Evolutionary conservation across 64 coral and sea anemone species (phyloP).

Genomic region (Pocillopora verrucosa): DNA sequence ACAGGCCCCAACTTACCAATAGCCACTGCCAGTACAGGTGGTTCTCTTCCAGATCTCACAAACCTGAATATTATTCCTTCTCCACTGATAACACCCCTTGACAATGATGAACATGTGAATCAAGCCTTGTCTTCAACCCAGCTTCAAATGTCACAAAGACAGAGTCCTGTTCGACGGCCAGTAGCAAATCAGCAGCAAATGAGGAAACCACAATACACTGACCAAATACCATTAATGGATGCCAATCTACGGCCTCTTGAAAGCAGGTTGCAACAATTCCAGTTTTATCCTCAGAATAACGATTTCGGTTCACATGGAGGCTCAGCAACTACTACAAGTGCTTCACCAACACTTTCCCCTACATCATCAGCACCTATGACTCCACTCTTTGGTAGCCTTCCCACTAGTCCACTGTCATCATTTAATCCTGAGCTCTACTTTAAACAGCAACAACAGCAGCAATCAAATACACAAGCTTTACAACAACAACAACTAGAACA

Average conservation of each 20-base stretch:
- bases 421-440: slow-evolving; percentile 22
- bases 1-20: slow-evolving; percentile 31
- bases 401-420: slow-evolving; percentile 35
- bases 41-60: slow-evolving; percentile 74
- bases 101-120: slow-evolving; percentile 49
- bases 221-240: slow-evolving; percentile 30
- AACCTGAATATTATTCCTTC: slow-evolving; percentile 77
- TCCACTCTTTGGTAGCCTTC: slow-evolving; percentile 52
- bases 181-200: slow-evolving; percentile 34
- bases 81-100: slow-evolving; percentile 64
- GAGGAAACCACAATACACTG: slow-evolving; percentile 48
- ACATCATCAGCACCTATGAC: slow-evolving; percentile 55
- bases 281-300: slow-evolving; percentile 53
- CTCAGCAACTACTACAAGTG: slow-evolving; percentile 40
- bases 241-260: slow-evolving; percentile 54
- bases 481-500: slow-evolving; percentile 57
- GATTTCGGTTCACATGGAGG: slow-evolving; percentile 45
- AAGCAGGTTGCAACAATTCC: slow-evolving; percentile 60
- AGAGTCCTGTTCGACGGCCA: slow-evolving; percentile 30
- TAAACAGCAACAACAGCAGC: slow-evolving; percentile 49
- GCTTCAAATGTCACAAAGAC: slow-evolving; percentile 43
- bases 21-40: slow-evolving; percentile 51
- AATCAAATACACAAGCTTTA: slow-evolving; percentile 8
- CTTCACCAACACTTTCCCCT: slow-evolving; percentile 56
- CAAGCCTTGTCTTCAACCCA: slow-evolving; percentile 48